phyloP scores from a whole-genome alignment of 2,113 vertebrate species.

The Atherinomorus stipes region DNA sequence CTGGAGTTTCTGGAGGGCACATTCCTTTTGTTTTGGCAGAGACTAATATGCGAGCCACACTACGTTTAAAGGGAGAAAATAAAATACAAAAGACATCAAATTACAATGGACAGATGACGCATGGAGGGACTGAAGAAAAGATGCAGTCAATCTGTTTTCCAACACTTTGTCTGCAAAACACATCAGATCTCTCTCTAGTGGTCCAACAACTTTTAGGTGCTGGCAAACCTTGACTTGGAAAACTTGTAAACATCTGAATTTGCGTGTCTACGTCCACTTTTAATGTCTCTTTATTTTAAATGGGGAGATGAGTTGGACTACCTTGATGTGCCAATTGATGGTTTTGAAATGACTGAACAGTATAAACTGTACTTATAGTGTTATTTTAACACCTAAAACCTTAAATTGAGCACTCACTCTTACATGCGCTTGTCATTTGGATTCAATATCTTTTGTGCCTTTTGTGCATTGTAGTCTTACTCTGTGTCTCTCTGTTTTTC shows the following conservation, averaged over 20 bases:
- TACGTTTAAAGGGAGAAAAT: not conserved
- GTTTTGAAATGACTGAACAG: constrained; percentile 44
- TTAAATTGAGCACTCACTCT: not conserved
- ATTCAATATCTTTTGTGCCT: constrained; percentile 30
- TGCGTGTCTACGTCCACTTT: constrained; percentile 17
- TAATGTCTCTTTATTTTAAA: constrained; percentile 49
- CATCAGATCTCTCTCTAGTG: constrained; percentile 44
- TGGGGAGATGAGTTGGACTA: constrained; percentile 26
- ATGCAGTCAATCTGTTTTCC: not conserved
- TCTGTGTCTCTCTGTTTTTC: constrained; percentile 55
- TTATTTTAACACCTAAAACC: constrained; percentile 6
- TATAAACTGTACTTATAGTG: constrained; percentile 16
- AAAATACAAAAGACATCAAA: not conserved
- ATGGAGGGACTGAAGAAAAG: constrained; percentile 9
- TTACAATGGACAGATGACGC: constrained; percentile 6
- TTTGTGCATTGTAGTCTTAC: constrained; percentile 19
- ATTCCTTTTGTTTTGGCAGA: constrained; percentile 17
- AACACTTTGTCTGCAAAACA: constrained; percentile 40
- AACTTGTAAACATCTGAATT: constrained; percentile 19
- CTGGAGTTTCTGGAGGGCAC: constrained; percentile 14
- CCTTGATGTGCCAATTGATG: constrained; percentile 45
- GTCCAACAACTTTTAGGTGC: constrained; percentile 28
- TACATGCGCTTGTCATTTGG: not conserved
- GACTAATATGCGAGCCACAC: not conserved
- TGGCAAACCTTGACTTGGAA: constrained; percentile 11